Conservation (phyloP, 2,797 vertebrate genomes). For the Aplochiton taeniatus region DNA sequence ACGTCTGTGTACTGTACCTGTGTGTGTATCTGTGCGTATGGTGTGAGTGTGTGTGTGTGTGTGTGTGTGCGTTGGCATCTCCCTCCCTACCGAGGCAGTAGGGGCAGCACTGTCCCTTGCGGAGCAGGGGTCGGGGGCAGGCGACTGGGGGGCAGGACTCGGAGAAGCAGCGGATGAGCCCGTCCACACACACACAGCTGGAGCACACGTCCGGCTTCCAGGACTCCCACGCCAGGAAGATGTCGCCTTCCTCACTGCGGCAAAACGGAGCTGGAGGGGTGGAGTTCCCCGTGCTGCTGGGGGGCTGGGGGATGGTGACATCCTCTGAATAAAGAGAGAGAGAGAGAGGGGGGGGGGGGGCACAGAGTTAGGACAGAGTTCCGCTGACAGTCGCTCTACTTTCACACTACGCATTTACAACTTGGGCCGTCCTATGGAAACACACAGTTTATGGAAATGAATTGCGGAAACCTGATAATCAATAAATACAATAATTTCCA, state of each 20-base stretch:
- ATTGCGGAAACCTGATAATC: no score
- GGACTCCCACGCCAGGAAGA: conserved; percentile 88
- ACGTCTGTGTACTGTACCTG: not conserved
- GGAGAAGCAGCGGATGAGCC: conserved; percentile 85
- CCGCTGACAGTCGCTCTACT: no score
- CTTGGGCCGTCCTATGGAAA: no score
- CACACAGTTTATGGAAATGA: no score
- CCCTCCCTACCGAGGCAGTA: conserved; percentile 86
- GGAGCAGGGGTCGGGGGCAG: conserved; percentile 83
- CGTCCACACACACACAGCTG: conserved; percentile 86
- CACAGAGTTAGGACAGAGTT: no score
- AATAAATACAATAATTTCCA: no score
- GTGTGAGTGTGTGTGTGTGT: not conserved
- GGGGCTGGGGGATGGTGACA: conserved; percentile 69
- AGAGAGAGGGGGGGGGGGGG: not conserved
- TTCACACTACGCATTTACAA: no score
- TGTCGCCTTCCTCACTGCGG: conserved; percentile 84
- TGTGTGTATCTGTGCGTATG: conserved; percentile 1
- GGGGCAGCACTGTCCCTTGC: conserved; percentile 90
- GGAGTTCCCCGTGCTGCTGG: conserved; percentile 82
- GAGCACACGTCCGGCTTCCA: conserved; percentile 91
- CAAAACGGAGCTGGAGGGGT: conserved; percentile 70
- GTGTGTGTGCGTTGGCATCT: not conserved
- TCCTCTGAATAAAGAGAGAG: conserved; percentile 5
- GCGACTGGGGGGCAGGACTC: conserved; percentile 85